phyloP scores from a whole-genome alignment of 2,888 invertebrate species.

The Synergus gifuensis region DNA sequence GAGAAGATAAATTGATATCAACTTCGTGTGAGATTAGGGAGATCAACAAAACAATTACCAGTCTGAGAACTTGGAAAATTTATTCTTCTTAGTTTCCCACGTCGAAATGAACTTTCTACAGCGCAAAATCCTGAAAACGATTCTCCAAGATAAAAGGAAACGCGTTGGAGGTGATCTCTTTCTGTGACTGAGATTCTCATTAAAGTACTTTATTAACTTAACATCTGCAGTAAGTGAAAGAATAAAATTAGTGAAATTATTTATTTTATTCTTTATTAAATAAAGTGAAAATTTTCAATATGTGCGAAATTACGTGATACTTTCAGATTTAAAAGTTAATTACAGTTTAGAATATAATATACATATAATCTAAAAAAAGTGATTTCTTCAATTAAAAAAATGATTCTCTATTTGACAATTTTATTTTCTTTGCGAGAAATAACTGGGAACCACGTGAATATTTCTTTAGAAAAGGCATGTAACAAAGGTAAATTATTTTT shows the following conservation, averaged over 20 bases:
- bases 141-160: slow-evolving; percentile 18
- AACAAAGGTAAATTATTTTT: background rate
- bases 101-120: background rate
- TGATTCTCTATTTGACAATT: background rate
- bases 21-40: background rate
- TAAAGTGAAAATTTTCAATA: background rate
- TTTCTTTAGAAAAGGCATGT: background rate
- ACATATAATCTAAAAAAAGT: background rate
- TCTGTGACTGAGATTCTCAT: background rate
- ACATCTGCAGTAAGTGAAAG: background rate
- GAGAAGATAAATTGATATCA: background rate
- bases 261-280: too few relatives aligned
- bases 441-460: background rate
- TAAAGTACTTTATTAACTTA: background rate
- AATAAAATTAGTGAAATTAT: background rate
- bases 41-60: background rate
- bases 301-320: background rate
- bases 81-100: slow-evolving; percentile 6
- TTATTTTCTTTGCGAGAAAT: background rate
- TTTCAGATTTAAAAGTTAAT: background rate
- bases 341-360: too few relatives aligned
- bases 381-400: background rate
- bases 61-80: background rate
- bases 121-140: slow-evolving; percentile 14
- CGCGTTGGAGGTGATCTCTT: background rate